Base-by-base conservation (phyloP, 2,113 vertebrate genomes). In the Callionymus lyra region DNA sequence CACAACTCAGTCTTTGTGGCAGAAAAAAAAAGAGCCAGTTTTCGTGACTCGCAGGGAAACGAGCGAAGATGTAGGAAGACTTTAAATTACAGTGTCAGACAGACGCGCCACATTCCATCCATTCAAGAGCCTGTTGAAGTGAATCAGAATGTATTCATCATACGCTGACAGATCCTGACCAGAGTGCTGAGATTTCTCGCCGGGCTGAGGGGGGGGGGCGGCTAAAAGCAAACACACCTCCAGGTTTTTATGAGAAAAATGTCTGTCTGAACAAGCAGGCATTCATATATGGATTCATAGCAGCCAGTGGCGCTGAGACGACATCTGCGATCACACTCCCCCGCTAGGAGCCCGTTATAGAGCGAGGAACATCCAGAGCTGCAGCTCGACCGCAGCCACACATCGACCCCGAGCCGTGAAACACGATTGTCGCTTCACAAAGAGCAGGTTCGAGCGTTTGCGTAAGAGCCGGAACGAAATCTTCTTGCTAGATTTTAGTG, bases 281-380 rank as follows among this genome's bases (percentile, higher is more conserved):
- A 82, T 83, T 87, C 79, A 83, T 84, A 57, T 53, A 16, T 45
- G 53, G 74, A 77, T 76, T 80, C 74, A 77, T 70, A 59, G 2
- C 59, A 65, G 76, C 53, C 60, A 47, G 50, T 47, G 63, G 68
- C 47, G 48, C 45, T 56, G 43, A 53, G 65, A 63, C 41, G 62
- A 63, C 59, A 80, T 81, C 80, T 80, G 77, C 72, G 59, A 57
- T 82, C 62, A 52, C 70, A 71, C 69, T 61, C 60, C 65, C 70
- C 60, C 53, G 46, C 63, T 61, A 65, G 73, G 72, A 77, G 60
- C 49, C 60, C 41, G 72, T 66, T 60, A 63, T 48, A 59, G 55
- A 74, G 13, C 38, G 49, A 61, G 58, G 68, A 77, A 68, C 72
- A 52, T 48, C 70, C n/a, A n/a, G n/a, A n/a, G n/a, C n/a, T n/a